Conservation (phyloP, 2,888 invertebrate genomes). For the Aphrophora alni region DNA sequence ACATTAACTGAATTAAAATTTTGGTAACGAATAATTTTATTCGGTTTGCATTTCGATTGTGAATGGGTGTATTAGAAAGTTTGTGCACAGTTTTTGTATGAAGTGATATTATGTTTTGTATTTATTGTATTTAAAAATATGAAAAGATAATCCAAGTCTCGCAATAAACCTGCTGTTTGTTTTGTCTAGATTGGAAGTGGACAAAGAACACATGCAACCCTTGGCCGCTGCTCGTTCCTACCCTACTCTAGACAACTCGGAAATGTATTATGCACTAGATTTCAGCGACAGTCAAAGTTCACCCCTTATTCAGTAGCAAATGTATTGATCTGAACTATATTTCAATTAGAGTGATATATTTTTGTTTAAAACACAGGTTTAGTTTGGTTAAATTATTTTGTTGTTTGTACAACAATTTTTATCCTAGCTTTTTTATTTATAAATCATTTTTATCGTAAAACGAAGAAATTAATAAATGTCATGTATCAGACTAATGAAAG, state of each 20-base stretch:
- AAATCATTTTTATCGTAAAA: neutral
- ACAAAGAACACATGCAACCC: conserved; percentile 52
- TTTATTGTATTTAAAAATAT: no score
- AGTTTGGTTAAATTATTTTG: neutral
- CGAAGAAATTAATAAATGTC: no score
- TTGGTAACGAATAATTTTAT: no score
- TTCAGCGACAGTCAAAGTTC: conserved; percentile 79
- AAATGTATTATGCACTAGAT: conserved; percentile 80
- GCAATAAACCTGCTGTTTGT: no score
- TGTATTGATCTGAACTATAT: neutral
- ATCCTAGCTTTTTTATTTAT: neutral
- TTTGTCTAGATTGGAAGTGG: conserved; percentile 43
- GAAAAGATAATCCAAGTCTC: no score
- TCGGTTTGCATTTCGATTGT: no score
- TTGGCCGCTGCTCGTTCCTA: conserved; percentile 61
- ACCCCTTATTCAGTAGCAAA: conserved; percentile 70
- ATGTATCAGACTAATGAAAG: no score
- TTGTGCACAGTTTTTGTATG: no score
- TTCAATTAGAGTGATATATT: neutral
- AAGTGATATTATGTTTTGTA: no score
- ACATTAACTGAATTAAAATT: no score
- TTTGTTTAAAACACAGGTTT: neutral
- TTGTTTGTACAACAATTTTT: no score
- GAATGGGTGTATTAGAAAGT: no score
- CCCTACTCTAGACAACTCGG: conserved; percentile 69